phyloP scores from a whole-genome alignment of 2,888 invertebrate species.

The Mimachlamys varia region DNA sequence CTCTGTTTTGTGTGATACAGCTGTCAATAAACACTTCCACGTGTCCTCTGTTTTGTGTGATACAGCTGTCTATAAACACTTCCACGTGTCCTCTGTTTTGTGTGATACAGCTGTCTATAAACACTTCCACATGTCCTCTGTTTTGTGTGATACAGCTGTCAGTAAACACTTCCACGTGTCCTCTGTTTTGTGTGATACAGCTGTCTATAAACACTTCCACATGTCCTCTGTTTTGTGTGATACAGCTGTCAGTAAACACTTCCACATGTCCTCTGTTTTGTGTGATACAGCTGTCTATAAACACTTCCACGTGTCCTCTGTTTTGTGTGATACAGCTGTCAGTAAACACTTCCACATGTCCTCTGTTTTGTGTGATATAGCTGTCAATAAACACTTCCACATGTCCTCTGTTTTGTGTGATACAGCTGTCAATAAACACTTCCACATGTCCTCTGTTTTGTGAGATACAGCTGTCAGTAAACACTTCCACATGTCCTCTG shows the following conservation, averaged over 20 bases:
- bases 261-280: slow-evolving; percentile 99
- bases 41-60: slow-evolving; percentile 96
- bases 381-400: too few species aligned
- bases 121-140: slow-evolving; percentile 99
- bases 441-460: slow-evolving; percentile 46
- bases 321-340: slow-evolving; percentile 86
- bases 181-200: too few species aligned
- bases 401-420: too few species aligned
- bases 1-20: slow-evolving; percentile 83
- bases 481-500: slow-evolving; percentile 99
- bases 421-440: too few species aligned
- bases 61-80: too few species aligned
- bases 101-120: slow-evolving; percentile 91
- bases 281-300: too few species aligned
- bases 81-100: slow-evolving; percentile 46
- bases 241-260: slow-evolving; percentile 95
- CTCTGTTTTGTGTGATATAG: slow-evolving; percentile 98
- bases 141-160: slow-evolving; percentile 97
- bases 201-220: too few species aligned
- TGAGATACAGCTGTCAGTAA: slow-evolving; percentile 91
- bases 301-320: too few species aligned
- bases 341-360: slow-evolving; percentile 99
- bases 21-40: slow-evolving; percentile 96
- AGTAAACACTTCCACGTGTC: too few species aligned
- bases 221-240: slow-evolving; percentile 51